phyloP scores from a whole-genome alignment of 2,888 invertebrate genomes.

The Protophormia terraenovae region DNA sequence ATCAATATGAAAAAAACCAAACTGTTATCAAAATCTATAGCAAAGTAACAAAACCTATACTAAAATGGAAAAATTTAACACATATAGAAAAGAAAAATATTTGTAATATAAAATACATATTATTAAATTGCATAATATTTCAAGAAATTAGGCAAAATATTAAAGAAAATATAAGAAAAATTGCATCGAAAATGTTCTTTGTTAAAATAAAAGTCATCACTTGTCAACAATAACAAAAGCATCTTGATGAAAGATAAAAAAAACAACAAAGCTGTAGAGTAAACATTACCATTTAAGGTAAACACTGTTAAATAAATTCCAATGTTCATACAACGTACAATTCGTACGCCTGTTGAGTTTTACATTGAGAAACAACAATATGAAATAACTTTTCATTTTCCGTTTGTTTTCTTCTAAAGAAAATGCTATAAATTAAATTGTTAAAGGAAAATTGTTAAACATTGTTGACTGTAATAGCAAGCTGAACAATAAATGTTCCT shows the following conservation, averaged over 20 bases:
- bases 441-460: conserved; percentile 32
- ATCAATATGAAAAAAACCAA: too few relatives aligned
- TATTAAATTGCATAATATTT: not conserved
- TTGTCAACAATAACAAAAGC: not conserved
- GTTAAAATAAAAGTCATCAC: too few relatives aligned
- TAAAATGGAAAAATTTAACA: not conserved
- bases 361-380: not conserved
- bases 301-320: not conserved
- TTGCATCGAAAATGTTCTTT: not conserved
- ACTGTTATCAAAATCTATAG: too few relatives aligned
- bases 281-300: conserved; percentile 60
- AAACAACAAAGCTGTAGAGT: not conserved
- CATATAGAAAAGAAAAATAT: not conserved
- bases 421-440: conserved; percentile 55
- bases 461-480: too few relatives aligned
- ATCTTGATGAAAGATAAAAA: not conserved
- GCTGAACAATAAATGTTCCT: too few relatives aligned
- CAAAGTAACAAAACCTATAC: too few relatives aligned
- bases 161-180: not conserved
- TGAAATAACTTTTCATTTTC: not conserved
- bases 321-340: not conserved
- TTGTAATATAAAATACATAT: not conserved
- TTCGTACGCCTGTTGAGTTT: conserved; percentile 18
- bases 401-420: not conserved
- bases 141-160: not conserved